phyloP scores from a whole-genome alignment of 2,113 vertebrate genomes.

The Phylloscopus trochilus region DNA sequence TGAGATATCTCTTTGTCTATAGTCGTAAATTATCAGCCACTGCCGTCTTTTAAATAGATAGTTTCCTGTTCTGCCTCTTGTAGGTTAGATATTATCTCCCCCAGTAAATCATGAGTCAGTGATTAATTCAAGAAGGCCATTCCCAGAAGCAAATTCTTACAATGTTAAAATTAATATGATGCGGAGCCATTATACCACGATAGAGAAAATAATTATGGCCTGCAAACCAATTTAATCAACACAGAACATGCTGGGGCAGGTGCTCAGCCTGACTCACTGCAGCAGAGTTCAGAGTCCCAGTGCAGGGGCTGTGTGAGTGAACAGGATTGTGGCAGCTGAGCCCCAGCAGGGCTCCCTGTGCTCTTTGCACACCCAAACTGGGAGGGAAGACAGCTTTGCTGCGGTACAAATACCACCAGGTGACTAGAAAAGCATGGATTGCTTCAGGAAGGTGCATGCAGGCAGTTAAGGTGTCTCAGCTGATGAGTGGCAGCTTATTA shows the following conservation, averaged over 20 bases:
- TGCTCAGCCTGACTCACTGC: background rate
- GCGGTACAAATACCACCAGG: background rate
- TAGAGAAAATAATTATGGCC: slow-evolving; percentile 53
- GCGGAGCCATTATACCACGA: slow-evolving; percentile 8
- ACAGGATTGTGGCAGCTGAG: background rate
- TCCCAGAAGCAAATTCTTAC: slow-evolving; percentile 66
- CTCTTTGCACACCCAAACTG: background rate
- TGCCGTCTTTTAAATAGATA: slow-evolving; percentile 60
- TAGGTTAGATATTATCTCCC: slow-evolving; percentile 49
- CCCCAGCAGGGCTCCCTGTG: accelerated
- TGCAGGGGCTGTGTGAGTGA: background rate
- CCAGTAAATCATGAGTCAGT: slow-evolving; percentile 59
- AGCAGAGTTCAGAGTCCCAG: background rate
- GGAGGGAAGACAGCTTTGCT: background rate
- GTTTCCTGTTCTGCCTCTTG: slow-evolving; percentile 66
- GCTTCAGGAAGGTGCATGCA: background rate
- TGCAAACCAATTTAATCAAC: slow-evolving; percentile 43
- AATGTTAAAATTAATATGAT: slow-evolving; percentile 47
- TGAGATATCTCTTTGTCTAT: slow-evolving; percentile 21
- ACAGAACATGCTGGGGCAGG: slow-evolving; percentile 14
- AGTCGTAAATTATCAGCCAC: slow-evolving; percentile 48
- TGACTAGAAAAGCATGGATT: background rate
- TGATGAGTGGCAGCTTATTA: slow-evolving; percentile 31
- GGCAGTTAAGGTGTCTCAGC: background rate
- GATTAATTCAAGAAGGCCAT: slow-evolving; percentile 52